Evolutionary conservation across 2,888 invertebrate genomes (phyloP), one percentile per base, ranked within the genome.

Genomic region (Lepidocyrtoides sp.): DNA sequence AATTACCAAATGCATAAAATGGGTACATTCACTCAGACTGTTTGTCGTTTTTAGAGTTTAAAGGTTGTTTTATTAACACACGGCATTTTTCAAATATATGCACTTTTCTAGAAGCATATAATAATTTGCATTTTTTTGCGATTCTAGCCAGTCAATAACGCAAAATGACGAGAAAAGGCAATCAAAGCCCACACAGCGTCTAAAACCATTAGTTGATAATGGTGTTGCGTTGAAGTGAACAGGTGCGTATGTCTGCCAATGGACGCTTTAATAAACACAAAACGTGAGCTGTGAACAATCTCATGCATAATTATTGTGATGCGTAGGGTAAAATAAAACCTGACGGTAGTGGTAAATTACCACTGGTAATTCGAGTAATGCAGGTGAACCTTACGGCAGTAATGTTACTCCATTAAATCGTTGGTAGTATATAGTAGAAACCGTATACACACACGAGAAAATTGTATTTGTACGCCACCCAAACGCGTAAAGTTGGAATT

Each of bases 401-500:
- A 10, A 32, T 7, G 5, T 23, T 60, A 2, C 23, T 54, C 23
- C 32, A 69, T 84, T 84, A 36, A 48, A 69, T 41, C 72, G 4
- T 57, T 32, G 85, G 72, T 12, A 32, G 75, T 86, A 79, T 32
- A 63, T 48, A 41, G n/a, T n/a, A n/a, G n/a, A n/a, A n/a, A n/a
- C n/a, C n/a, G n/a, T n/a, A n/a, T n/a, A n/a, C n/a, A n/a, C 72
- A 51, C 87, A 79, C 60, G 87, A 79, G 77, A 77, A 79, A 69
- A 72, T 72, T 44, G 72, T 29, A 41, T 23, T 44, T 44, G 1
- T 36, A 10, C 20, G 41, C 51, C 48, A 63, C 81, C 20, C 32
- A 26, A 54, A 32, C 20, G 51, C 23, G 7, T 72, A 44, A 72
- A 44, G 12, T 41, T 14, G 4, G 20, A 41, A 17, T 32, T 60